Base-by-base conservation (phyloP, 2,113 vertebrate genomes). In the Accipiter cooperii region DNA sequence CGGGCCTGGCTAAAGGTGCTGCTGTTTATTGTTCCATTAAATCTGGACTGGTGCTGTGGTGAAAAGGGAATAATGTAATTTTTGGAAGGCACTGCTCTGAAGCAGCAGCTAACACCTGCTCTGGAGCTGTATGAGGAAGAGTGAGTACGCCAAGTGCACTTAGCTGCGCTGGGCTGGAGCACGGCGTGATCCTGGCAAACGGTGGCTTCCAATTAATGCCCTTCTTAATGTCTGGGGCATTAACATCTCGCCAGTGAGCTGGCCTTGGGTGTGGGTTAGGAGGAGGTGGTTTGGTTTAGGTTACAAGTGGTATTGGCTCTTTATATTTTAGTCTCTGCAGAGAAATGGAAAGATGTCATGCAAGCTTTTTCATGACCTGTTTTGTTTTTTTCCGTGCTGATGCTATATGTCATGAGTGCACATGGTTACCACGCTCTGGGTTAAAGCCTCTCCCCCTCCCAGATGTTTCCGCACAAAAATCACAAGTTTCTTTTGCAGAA, bases 401-500 rank as follows among this genome's bases (percentile, higher is more conserved):
- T 65, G 76, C 77, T 58, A 2, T 12, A 12, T 78, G 49, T 63
- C n/a, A 51, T 33, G 66, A 44, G 86, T 47, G 52, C 78, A 44
- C 60, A 47, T 9, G 24, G 33, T 93, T 90, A 33, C 66, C 93
- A 44, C 3, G 2, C 89, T 82, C 86, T 36, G 80, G 42, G 78
- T 28, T 68, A 75, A 83, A 96, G 38, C 79, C 29, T 75, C 70
- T 58, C 61, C 79, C 49, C 80, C 74, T 44, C 76, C 64, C 78
- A 90, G 85, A 81, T 96, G 92, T 97, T 97, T 96, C 94, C 95
- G 88, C 75, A 60, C 25, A n/a, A 46, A 46, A 84, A 92, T 89
- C 87, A 94, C 70, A 36, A 82, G 87, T 31, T 91, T 63, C 33
- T 87, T 94, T 38, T 96, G 80, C 78, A 71, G 95, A 93, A 93